These are phyloP conservation scores for Argyresthia albistria DNA, from an alignment of 2,888 invertebrate genomes.

Conservation along the genomic window DNA sequence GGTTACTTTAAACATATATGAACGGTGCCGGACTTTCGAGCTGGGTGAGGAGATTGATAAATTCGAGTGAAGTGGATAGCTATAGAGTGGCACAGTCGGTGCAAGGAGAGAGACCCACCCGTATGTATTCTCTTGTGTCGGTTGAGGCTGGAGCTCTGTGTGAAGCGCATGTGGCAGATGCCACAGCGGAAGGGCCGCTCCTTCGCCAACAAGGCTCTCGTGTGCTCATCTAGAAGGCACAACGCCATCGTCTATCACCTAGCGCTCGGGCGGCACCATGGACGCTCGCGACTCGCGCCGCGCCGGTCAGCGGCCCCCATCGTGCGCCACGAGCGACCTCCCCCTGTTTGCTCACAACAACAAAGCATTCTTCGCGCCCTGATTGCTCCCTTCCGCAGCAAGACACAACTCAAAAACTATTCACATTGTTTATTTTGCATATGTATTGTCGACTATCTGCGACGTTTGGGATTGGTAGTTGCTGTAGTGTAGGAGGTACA, in stretches of 20 bases:
- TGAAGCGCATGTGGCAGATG: slow-evolving; percentile 79
- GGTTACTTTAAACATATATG: neutral
- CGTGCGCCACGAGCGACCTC: slow-evolving; percentile 43
- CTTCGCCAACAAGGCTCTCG: slow-evolving; percentile 68
- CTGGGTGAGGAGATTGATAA: slow-evolving; percentile 15
- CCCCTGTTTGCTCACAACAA: slow-evolving; percentile 64
- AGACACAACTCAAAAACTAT: slow-evolving; percentile 70
- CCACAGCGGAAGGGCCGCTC: slow-evolving; percentile 77
- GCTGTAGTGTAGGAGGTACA: no score
- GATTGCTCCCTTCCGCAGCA: slow-evolving; percentile 39
- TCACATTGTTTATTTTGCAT: slow-evolving; percentile 53
- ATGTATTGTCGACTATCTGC: slow-evolving; percentile 40
- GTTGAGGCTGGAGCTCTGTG: slow-evolving; percentile 81
- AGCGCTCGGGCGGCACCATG: slow-evolving; percentile 11
- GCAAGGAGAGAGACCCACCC: slow-evolving; percentile 54
- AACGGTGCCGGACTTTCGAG: neutral
- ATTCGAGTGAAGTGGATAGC: slow-evolving; percentile 15
- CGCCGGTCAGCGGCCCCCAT: neutral
- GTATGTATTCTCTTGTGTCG: slow-evolving; percentile 81
- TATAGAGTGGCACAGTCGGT: slow-evolving; percentile 13
- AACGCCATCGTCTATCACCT: neutral
- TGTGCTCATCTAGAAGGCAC: slow-evolving; percentile 69
- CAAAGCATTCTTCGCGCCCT: slow-evolving; percentile 63
- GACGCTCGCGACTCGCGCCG: neutral
- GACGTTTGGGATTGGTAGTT: no score